Base-by-base conservation (phyloP, 2,888 invertebrate genomes). In the Agrilus mali region DNA sequence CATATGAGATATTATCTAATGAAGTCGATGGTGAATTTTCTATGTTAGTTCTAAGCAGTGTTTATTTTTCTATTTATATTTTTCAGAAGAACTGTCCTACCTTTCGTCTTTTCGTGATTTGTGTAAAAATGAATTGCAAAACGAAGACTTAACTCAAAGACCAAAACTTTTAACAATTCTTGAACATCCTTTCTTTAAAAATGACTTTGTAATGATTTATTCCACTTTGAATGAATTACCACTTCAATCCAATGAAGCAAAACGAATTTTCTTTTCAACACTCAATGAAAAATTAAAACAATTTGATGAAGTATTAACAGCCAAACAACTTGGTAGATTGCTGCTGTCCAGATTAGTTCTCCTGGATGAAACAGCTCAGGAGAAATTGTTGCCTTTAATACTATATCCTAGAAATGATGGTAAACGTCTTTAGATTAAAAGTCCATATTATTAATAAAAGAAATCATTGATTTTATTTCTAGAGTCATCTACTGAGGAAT, bases 331-430 rank as follows among this genome's bases (percentile, higher is more conserved):
- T 40, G 80, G 85, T 42, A 78, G 80, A 40, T 71, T 85, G 39
- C 64, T 93, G 41, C 69, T 94, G 10, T 88, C 89, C 1, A 75
- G 93, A 55, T 78, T 92, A 69, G 89, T 93, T 33, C 71, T 94
- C 48, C 68, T 93, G 40, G 89, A 93, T 64, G 70, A 74, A 54
- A 82, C 84, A 34, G 92, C 93, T 16, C 82, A 84, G 61, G 72
- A 71, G 49, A 72, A 77, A 64, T 71, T 83, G 16, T 68, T 89
- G 50, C 86, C 87, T 35, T 74, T 70, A 57, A 69, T 88, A 45
- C 70, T 89, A 17, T 77, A 74, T 52, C 84, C 86, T 10, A 75
- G 73, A 67, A 71, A 73, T 65, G 83, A 86, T 82, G 70, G 64
- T 47, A 39, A 36, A 15, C 16, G 20, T 43, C 10, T 22, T 8